Evolutionary conservation across 2,888 invertebrate species (phyloP).

Genomic region (Drosophila paranaensis): DNA sequence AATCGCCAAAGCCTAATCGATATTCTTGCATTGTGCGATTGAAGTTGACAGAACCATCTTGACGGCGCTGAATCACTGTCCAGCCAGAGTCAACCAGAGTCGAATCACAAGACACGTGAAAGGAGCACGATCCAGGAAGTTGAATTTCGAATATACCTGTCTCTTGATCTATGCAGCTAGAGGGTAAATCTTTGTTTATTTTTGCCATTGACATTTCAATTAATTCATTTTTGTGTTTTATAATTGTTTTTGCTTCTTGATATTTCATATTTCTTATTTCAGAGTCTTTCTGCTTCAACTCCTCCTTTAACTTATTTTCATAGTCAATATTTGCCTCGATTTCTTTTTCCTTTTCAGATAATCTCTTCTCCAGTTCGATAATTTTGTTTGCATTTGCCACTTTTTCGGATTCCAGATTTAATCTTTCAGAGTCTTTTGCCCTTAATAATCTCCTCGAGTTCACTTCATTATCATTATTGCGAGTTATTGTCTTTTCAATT

Average conservation of each 20-base stretch:
- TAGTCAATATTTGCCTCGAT: not conserved
- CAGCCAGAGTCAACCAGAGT: not conserved
- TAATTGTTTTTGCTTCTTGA: too few relatives aligned
- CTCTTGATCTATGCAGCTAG: too few relatives aligned
- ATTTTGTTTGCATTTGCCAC: not conserved
- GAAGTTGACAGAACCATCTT: too few relatives aligned
- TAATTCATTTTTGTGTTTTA: too few relatives aligned
- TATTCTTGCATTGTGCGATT: too few relatives aligned
- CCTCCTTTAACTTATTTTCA: too few relatives aligned
- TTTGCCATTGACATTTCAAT: too few relatives aligned
- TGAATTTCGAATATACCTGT: not conserved
- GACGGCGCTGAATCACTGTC: too few relatives aligned
- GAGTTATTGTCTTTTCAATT: not conserved
- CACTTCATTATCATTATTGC: not conserved
- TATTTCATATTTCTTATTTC: too few relatives aligned
- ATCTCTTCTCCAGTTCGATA: not conserved
- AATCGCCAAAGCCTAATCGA: too few relatives aligned
- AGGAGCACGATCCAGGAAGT: not conserved
- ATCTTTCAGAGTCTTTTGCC: not conserved
- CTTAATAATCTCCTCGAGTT: not conserved
- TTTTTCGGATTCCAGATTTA: not conserved
- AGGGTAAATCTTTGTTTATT: too few relatives aligned
- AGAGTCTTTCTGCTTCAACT: too few relatives aligned
- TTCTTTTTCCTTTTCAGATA: not conserved
- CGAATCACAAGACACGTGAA: not conserved